Percentiles rank a stretch among this genome's conserved stretches.
These are phyloP conservation scores for Sebastes jordani DNA, from an alignment of 2,797 vertebrate species.

Conservation along the genomic window DNA sequence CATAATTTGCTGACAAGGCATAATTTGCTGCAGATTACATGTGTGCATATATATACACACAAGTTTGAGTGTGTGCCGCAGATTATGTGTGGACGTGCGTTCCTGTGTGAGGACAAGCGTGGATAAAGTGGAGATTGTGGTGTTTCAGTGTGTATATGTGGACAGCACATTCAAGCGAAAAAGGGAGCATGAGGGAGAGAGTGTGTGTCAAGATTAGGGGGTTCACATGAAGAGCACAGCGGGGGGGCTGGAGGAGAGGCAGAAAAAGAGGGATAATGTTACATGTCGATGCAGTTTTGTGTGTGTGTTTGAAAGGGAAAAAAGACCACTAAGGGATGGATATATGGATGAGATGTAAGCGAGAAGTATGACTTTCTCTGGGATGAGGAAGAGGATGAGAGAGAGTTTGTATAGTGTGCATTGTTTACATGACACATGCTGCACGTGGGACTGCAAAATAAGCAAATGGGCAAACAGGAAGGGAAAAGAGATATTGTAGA, in stretches of 20 bases:
- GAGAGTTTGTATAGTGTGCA: background rate
- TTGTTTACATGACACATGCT: background rate
- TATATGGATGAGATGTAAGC: background rate
- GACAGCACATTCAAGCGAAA: background rate
- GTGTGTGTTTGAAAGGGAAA: background rate
- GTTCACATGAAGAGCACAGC: constrained; percentile 22
- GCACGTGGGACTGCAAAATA: background rate
- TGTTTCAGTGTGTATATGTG: background rate
- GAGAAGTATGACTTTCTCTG: background rate
- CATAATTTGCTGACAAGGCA: constrained; percentile 24
- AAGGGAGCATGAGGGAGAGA: background rate
- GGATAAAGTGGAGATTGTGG: constrained; percentile 25
- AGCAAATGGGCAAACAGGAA: background rate
- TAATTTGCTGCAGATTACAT: constrained; percentile 43
- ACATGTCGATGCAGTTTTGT: background rate
- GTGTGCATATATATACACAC: constrained; percentile 7
- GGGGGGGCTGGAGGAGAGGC: background rate
- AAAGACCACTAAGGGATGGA: background rate
- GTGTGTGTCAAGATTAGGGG: background rate
- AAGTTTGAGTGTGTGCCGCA: constrained; percentile 16
- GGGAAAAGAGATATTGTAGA: background rate
- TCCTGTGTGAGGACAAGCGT: constrained; percentile 12
- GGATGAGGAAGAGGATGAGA: background rate
- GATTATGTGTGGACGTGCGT: constrained; percentile 24
- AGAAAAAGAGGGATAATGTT: constrained; percentile 1